Conservation (phyloP, 1,140 invertebrate species). For the Ceratina australensis region DNA sequence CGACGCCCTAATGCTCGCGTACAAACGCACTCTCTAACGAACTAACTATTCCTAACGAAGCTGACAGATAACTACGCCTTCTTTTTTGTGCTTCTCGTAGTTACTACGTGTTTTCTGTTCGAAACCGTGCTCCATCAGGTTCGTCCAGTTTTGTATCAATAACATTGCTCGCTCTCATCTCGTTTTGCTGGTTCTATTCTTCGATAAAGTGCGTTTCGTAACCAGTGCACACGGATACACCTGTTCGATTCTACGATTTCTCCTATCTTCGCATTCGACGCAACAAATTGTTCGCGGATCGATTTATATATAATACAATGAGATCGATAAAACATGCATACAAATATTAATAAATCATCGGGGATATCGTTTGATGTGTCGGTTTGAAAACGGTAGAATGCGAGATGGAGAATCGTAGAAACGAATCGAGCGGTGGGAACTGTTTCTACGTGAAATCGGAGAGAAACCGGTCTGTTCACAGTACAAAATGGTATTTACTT, state of each 20-base stretch:
- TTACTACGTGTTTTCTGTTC: neutral
- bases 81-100: constrained; percentile 38
- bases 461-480: neutral
- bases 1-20: constrained; percentile 50
- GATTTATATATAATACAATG: no score
- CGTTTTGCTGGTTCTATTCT: neutral
- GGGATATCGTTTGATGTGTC: neutral
- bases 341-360: no score
- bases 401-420: constrained; percentile 51
- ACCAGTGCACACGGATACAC: constrained; percentile 55
- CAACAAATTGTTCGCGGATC: no score
- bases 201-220: constrained; percentile 53
- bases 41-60: constrained; percentile 40
- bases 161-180: neutral
- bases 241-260: constrained; percentile 30
- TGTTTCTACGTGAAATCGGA: constrained; percentile 41
- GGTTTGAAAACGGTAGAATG: neutral
- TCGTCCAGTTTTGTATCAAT: neutral
- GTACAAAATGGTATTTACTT: constrained; percentile 28
- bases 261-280: neutral
- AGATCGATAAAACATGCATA: no score
- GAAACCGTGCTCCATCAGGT: constrained; percentile 17
- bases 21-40: neutral
- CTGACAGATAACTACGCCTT: constrained; percentile 12
- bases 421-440: constrained; percentile 40